phyloP scores from a whole-genome alignment of 2,888 invertebrate species.

The Eupithecia centaureata region DNA sequence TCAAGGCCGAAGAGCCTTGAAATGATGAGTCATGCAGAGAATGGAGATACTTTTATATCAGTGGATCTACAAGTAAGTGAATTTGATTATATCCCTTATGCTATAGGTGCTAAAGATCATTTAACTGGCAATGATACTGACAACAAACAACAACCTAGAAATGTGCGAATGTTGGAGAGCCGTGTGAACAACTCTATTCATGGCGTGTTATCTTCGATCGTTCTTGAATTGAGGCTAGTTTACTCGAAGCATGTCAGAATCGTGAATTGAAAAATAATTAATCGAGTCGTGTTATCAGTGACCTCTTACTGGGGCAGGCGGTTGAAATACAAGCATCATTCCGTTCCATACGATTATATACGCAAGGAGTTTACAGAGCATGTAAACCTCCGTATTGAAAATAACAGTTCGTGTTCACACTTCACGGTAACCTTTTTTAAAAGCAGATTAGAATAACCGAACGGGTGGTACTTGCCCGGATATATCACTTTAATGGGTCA shows the following conservation, averaged over 20 bases:
- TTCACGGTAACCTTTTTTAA: constrained; percentile 20
- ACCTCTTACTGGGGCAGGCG: constrained; percentile 9
- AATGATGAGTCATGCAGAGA: constrained; percentile 39
- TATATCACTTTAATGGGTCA: constrained; percentile 44
- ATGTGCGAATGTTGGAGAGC: constrained; percentile 57
- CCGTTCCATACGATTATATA: neutral
- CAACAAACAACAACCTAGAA: constrained; percentile 44
- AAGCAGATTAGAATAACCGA: constrained; percentile 25
- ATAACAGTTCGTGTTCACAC: constrained; percentile 16
- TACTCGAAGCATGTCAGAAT: constrained; percentile 12
- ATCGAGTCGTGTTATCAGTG: neutral
- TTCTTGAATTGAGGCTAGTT: constrained; percentile 19
- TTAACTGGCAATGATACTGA: constrained; percentile 14
- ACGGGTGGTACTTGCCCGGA: constrained; percentile 32
- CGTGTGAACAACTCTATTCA: constrained; percentile 32
- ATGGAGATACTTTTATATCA: constrained; percentile 44
- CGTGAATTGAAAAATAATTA: constrained; percentile 12
- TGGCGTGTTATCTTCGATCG: constrained; percentile 23
- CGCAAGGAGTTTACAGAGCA: constrained; percentile 13
- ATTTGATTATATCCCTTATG: constrained; percentile 45
- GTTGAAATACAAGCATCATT: constrained; percentile 2
- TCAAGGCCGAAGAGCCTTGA: constrained; percentile 40
- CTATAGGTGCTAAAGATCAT: constrained; percentile 41
- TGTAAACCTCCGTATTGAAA: constrained; percentile 11
- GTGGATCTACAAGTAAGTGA: constrained; percentile 32